Evolutionary conservation across 2,888 invertebrate genomes (phyloP), one percentile per base, ranked within the genome.

Genomic region (Limenitis camilla): DNA sequence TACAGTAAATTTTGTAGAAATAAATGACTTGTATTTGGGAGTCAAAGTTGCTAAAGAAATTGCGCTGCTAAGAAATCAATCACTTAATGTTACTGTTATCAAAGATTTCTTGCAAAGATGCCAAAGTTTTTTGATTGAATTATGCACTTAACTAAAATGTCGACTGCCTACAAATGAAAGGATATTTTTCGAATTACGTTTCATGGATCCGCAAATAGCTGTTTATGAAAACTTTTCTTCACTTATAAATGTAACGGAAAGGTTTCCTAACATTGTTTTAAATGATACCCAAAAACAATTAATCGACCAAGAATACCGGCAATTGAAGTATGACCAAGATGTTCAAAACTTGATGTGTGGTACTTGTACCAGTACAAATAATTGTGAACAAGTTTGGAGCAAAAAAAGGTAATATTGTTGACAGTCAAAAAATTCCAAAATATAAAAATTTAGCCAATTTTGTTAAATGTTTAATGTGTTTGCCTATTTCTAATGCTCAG

Each of bases 191-290:
- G 29, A 59, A 31, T 50, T 56, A 53, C 52, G 55, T 33, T 55
- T 59, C 31, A 50, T 55, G 19, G 51, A 42, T 46, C 56, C 54
- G 19, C 54, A 56, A 35, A n/a, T 56, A 35, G 51, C 56, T 10
- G 48, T 53, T 3, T 56, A 55, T 42, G 56, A 59, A 43, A 48
- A 55, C 7, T 52, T 58, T 49, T n/a, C 33, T 6, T 48, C 45
- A 41, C 46, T 36, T 39, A 49, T 57, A 49, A 48, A 41, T 6
- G 50, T 50, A 9, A 19, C 53, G 9, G 53, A 47, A 29, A 6
- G 27, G 19, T 40, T 40, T 29, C 27, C 27, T 3, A 32, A 40
- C 28, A 5, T 29, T 19, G 28, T 28, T 19, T 19, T 9, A 19
- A 48, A 53, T 19, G 50, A 45, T 43, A 42, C 38, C 19, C 38